A percentile compares a stretch with the other conserved stretches of the same genome.
phyloP scores from a whole-genome alignment of 2,113 vertebrate genomes.

The Hemibates koningsi region DNA sequence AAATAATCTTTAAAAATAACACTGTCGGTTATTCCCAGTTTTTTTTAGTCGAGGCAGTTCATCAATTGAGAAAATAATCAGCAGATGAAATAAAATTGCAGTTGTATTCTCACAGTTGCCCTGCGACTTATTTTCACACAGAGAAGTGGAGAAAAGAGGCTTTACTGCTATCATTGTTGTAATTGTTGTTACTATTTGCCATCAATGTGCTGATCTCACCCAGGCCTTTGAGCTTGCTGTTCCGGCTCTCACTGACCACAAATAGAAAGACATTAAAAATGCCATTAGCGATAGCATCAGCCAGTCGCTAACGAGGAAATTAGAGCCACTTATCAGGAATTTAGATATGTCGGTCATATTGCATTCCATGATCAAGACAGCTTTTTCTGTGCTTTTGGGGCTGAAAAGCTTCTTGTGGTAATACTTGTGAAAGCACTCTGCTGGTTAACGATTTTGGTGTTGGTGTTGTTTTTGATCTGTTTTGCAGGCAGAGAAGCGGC shows the following conservation, averaged over 20 bases:
- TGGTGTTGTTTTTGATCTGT: background rate
- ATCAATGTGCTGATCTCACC: background rate
- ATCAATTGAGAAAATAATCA: background rate
- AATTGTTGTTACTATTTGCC: background rate
- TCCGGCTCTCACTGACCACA: slow-evolving; percentile 40
- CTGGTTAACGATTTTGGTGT: background rate
- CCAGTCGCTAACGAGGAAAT: slow-evolving; percentile 49
- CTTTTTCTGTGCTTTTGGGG: background rate
- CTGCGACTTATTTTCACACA: background rate
- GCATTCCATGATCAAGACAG: background rate
- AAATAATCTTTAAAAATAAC: accelerated
- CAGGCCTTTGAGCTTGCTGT: background rate
- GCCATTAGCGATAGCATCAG: slow-evolving; percentile 50
- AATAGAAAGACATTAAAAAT: slow-evolving; percentile 58
- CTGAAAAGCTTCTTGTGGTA: background rate
- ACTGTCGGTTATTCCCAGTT: background rate
- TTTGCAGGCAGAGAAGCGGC: background rate
- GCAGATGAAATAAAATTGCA: background rate
- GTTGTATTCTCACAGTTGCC: background rate
- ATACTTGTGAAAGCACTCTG: background rate
- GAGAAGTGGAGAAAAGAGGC: background rate
- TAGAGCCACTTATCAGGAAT: slow-evolving; percentile 44
- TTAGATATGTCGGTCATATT: slow-evolving; percentile 17
- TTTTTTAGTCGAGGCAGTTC: background rate
- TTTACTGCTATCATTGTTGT: background rate